These are phyloP conservation scores for Triplophysa bombifrons DNA, from an alignment of 2,797 vertebrate species.

Conservation along the genomic window DNA sequence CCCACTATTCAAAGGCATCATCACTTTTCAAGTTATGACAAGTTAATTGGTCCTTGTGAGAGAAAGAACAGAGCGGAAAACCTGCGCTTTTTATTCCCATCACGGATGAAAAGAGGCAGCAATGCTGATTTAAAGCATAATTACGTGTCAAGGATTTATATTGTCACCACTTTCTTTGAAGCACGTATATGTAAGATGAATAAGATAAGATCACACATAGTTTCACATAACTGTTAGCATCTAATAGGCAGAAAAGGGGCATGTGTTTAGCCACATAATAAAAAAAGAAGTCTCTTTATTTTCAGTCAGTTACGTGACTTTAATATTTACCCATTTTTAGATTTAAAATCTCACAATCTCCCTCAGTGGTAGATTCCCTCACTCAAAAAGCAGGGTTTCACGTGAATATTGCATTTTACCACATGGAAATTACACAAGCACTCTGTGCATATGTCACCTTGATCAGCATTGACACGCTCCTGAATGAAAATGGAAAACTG, in stretches of 20 bases:
- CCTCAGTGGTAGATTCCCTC: background rate
- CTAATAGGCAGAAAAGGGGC: background rate
- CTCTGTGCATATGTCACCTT: background rate
- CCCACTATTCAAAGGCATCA: slow-evolving; percentile 16
- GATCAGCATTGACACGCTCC: background rate
- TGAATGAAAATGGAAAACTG: background rate
- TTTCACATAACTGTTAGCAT: background rate
- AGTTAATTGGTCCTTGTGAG: slow-evolving; percentile 38
- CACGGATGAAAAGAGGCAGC: slow-evolving; percentile 22
- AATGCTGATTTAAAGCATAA: slow-evolving; percentile 22
- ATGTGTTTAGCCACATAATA: slow-evolving; percentile 5
- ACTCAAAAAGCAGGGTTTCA: background rate
- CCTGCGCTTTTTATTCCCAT: slow-evolving; percentile 22
- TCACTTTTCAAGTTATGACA: slow-evolving; percentile 30
- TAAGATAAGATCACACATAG: background rate
- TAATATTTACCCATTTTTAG: slow-evolving; percentile 15
- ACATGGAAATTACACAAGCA: background rate
- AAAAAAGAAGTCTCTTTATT: slow-evolving; percentile 6
- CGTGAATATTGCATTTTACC: background rate
- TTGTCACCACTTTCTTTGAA: background rate
- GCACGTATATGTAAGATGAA: background rate
- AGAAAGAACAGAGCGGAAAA: slow-evolving; percentile 11
- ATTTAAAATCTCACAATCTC: slow-evolving; percentile 6
- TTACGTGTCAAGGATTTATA: slow-evolving; percentile 24
- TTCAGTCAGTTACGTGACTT: background rate